These are phyloP conservation scores for Falco novaeseelandiae DNA, from an alignment of 2,797 vertebrate genomes.

Conservation along the genomic window DNA sequence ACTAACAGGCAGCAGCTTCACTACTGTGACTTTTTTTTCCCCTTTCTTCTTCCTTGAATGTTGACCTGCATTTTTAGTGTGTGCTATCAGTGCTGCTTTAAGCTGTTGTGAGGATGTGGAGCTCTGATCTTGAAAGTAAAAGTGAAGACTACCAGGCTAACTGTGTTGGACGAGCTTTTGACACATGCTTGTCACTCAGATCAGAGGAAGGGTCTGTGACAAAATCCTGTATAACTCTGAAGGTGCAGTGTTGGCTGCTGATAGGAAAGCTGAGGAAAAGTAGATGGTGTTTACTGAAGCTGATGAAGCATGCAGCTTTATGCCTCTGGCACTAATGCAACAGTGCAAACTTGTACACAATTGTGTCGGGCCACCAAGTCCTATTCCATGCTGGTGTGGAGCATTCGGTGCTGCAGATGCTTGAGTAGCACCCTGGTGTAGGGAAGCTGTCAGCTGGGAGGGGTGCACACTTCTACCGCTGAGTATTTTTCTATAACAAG, in stretches of 20 bases:
- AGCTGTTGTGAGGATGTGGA: background rate
- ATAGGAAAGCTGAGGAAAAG: background rate
- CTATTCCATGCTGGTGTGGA: accelerated
- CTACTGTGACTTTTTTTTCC: background rate
- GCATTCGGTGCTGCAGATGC: background rate
- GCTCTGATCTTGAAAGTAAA: background rate
- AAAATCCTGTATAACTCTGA: background rate
- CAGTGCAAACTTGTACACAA: too few relatives aligned
- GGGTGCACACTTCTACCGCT: background rate
- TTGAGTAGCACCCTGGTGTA: too few relatives aligned
- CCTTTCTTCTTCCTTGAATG: background rate
- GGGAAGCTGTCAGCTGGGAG: background rate
- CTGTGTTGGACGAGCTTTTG: background rate
- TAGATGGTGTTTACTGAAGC: background rate
- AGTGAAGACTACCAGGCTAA: background rate
- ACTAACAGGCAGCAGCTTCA: conserved; percentile 4
- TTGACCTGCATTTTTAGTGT: background rate
- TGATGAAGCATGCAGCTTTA: background rate
- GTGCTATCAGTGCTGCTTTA: background rate
- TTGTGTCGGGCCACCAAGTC: background rate
- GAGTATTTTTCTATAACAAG: background rate
- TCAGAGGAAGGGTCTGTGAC: background rate
- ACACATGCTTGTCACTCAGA: background rate
- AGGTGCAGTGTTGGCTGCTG: background rate
- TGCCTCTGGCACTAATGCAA: background rate